Evolutionary conservation across 2,113 vertebrate genomes (phyloP), one percentile per base, ranked within the genome.

Genomic region (Scartelaos histophorus): DNA sequence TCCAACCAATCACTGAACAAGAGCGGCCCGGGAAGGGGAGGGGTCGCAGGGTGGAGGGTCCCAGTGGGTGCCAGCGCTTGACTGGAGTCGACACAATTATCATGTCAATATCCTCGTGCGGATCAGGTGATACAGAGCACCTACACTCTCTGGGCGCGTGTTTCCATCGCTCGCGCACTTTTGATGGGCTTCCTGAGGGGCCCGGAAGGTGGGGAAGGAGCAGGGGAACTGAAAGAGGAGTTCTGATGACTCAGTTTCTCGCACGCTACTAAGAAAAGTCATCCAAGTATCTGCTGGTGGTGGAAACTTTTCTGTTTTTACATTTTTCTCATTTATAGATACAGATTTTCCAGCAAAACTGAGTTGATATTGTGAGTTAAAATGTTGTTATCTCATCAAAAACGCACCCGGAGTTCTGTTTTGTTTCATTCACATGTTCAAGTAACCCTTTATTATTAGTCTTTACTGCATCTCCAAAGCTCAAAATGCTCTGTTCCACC

Each of bases 101-200:
- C 95, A 97, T 95, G 95, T 97, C 96, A 96, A 95, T 95, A 95
- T 95, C 95, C 95, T 95, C 78, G 71, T 81, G 87, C 46, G 82
- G 85, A 85, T 88, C 87, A 88, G 87, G 93, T 96, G 95, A 97
- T 96, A 95, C 91, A 74, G 82, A 82, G 83, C 83, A 86, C 85
- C 82, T 71, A 17, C 76, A 69, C 78, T 95, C 93, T 90, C 91
- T 91, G 89, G 92, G 92, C 92, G 93, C 91, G 93, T 94, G 95
- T 95, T 95, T 91, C 82, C 83, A 83, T 88, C 73, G 82, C 85
- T 73, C 89, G 93, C 95, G 94, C 94, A 82, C 88, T 89, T 43
- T 92, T 92, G 91, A 89, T 91, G 85, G 78, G 84, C 85, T 88
- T 90, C 85, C 88, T 86, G 70, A 69, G 83, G 84, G 83, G 79